Evolutionary conservation across 2,113 vertebrate genomes (phyloP), one percentile per base, ranked within the genome.

Genomic region (Psilopogon haemacephalus): DNA sequence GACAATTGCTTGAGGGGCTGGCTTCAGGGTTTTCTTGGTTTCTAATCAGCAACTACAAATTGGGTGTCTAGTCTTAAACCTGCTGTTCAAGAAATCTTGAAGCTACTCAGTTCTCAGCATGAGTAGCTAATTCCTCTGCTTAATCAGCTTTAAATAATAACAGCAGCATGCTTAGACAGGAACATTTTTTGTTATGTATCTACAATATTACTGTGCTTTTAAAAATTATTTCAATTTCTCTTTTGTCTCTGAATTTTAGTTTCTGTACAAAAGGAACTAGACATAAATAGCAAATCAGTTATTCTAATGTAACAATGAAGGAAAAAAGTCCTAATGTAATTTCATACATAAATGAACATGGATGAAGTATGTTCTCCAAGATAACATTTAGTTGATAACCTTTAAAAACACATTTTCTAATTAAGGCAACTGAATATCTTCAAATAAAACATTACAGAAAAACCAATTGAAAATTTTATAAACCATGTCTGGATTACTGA

Each of bases 81-180:
- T 82, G 37, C 64, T 90, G 58, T 75, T 78, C 23, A 38, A 75
- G 35, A 90, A 78, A 32, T 75, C 65, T 90, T 72, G 23, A 73
- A 81, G 38, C 84, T 90, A 54, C 63, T 92, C 24, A 38, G 1
- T 64, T 84, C 70, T 90, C 35, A 75, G 2, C 35, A 19, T 68
- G 54, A 78, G 24, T 89, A 72, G 94, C 56, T 86, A n/a, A 38
- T 88, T 84, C 68, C 86, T 86, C 70, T 84, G 70, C 50, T 82
- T 92, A 75, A 94, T 78, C 79, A 76, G 40, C 72, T 86, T 89
- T 56, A 87, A 92, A 54, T 48, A 8, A 48, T 69, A 88, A 82
- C 59, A 44, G 12, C 19, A 48, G 19, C 17, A 17, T 30, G 12
- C 72, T 89, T 33, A 81, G 62, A 35, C 60, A 90, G 48, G 65